Conservation (phyloP, 2,113 vertebrate species). For the Cyanoramphus novaezelandiae region DNA sequence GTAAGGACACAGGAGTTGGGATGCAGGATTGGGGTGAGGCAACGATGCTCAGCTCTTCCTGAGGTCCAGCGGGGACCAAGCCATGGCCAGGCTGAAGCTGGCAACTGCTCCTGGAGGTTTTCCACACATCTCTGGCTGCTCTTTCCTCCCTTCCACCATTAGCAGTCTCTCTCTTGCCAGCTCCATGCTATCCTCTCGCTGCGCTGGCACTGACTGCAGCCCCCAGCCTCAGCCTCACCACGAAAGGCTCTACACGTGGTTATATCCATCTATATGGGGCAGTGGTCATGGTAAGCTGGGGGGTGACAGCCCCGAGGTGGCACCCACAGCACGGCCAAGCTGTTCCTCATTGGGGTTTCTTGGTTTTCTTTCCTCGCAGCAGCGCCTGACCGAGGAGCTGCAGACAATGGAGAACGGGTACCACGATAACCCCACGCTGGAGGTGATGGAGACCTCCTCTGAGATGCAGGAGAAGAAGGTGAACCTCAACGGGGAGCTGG, state of each 20-base stretch:
- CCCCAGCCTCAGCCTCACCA: neutral
- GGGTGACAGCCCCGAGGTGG: neutral
- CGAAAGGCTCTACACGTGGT: accelerated
- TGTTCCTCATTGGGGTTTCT: neutral
- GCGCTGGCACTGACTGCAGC: neutral
- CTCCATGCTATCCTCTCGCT: neutral
- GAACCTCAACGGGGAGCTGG: slow-evolving; percentile 86
- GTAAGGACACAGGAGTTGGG: neutral
- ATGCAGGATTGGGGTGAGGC: neutral
- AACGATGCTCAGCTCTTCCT: neutral
- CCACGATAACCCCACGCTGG: slow-evolving; percentile 96
- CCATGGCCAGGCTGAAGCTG: neutral
- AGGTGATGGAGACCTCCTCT: slow-evolving; percentile 94
- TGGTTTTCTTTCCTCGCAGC: slow-evolving; percentile 65
- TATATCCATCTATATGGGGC: accelerated
- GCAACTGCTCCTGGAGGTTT: slow-evolving; percentile 24
- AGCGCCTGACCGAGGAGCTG: slow-evolving; percentile 94
- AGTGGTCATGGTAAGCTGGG: neutral
- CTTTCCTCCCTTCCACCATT: neutral
- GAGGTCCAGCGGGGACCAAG: neutral
- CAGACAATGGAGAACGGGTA: slow-evolving; percentile 96
- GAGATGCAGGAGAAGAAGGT: slow-evolving; percentile 97
- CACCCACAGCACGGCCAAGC: accelerated
- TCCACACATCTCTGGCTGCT: neutral
- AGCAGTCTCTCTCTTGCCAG: neutral